These are phyloP conservation scores for Suricata suricatta DNA, from an alignment of 2,113 vertebrate genomes.

Conservation along the genomic window DNA sequence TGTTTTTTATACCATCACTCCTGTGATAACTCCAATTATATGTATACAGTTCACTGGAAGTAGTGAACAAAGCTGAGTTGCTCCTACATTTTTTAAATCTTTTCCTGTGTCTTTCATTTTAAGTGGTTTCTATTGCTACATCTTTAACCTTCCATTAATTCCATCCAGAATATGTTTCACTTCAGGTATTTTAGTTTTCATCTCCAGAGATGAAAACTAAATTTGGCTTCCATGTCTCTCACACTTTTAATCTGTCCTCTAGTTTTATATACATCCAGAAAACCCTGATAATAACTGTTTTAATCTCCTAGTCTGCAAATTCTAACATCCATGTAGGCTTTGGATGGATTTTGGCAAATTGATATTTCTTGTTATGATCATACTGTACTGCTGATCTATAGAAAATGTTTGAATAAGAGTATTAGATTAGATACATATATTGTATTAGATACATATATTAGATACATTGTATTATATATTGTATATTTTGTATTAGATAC, in stretches of 20 bases:
- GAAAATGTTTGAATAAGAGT: neutral
- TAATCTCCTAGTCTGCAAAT: neutral
- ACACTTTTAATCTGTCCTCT: neutral
- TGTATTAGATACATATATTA: too few relatives aligned
- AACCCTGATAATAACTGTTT: neutral
- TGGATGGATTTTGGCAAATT: neutral
- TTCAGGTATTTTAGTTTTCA: neutral
- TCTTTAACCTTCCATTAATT: neutral
- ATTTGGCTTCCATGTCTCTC: neutral
- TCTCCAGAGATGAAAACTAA: neutral
- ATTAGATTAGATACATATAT: neutral
- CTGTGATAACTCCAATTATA: neutral
- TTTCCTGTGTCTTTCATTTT: neutral
- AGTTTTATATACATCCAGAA: neutral
- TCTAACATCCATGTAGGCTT: neutral
- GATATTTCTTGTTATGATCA: neutral
- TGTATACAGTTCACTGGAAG: neutral
- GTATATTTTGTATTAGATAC: too few relatives aligned
- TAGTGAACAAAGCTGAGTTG: neutral
- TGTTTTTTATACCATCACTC: neutral
- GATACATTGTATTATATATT: too few relatives aligned
- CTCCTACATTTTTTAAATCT: neutral
- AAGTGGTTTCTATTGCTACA: neutral
- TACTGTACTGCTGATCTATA: neutral
- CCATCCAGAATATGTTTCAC: neutral